Evolutionary conservation across 2,113 vertebrate species (phyloP).

Genomic region (Hipposideros armiger): DNA sequence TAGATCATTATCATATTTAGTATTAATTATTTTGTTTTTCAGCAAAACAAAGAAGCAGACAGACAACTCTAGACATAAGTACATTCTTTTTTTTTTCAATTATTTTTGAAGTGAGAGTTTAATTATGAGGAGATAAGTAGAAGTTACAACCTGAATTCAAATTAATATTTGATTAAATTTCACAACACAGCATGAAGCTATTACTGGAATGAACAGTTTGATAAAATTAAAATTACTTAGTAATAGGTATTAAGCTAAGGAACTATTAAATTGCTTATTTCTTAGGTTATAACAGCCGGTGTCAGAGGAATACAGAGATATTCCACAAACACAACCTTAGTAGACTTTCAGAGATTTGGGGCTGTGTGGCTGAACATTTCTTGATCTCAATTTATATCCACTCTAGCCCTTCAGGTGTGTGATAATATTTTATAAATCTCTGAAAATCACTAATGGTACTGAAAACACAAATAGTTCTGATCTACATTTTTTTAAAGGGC

Average conservation of each 20-base stretch:
- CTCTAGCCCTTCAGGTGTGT: neutral
- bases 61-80: constrained; percentile 68
- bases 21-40: constrained; percentile 79
- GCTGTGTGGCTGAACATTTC: neutral
- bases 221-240: constrained; percentile 87
- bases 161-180: constrained; percentile 90
- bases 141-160: constrained; percentile 86
- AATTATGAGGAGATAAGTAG: constrained; percentile 88
- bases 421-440: neutral
- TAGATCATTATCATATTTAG: constrained; percentile 27
- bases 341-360: neutral
- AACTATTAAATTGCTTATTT: constrained; percentile 77
- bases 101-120: constrained; percentile 84
- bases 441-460: neutral
- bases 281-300: constrained; percentile 48
- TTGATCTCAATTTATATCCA: neutral
- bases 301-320: constrained; percentile 46
- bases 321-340: neutral
- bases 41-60: constrained; percentile 70
- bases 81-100: constrained; percentile 75
- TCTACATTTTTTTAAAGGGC: neutral
- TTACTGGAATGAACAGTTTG: constrained; percentile 82
- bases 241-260: constrained; percentile 84
- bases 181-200: constrained; percentile 80
- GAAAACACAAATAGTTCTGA: neutral